Evolutionary conservation across 2,888 invertebrate genomes (phyloP), one percentile per base, ranked within the genome.

Genomic region (Drosophila helvetica): DNA sequence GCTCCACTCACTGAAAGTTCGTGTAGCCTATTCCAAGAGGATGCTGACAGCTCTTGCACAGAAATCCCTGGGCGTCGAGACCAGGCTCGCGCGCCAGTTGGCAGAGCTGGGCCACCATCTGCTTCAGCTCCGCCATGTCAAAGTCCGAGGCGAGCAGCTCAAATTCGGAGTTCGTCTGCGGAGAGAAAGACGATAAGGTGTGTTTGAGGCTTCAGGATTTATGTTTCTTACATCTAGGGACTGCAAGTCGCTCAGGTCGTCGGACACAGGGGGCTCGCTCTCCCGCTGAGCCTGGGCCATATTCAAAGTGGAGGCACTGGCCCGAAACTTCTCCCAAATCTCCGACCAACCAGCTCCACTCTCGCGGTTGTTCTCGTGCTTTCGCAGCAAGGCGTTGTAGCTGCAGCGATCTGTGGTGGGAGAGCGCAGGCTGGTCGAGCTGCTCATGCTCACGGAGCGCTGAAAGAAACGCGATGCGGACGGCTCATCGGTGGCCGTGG

Each of bases 21-120:
- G 93, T 93, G 85, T 94, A 94, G 10, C 93, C 94, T 85, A 95
- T 93, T 50, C 94, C 95, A 53, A 96, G 92, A 0, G 94, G 92
- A 76, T 94, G 93, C 51, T 93, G 93, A 55, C 92, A 92, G 25
- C 89, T 88, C 78, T 95, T 94, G 90, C 98, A 98, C 78, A 96
- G 94, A 92, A 97, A 98, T 88, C 97, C 96, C 91, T 98, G 98
- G 17, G 93, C 91, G 91, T 97, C 96, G 22, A 98, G 92, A 0
- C 98, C 98, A 71, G 94, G 94, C 91, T 98, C 98, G 53, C 93
- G 93, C 0, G 96, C 94, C 59, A 97, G 92, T 75, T 93, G 93
- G 19, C 95, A 95, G 33, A 96, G 89, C 79, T 95, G 94, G 50
- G 93, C 93, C 10, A 95, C 94, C 92, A 96, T 93, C 79, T 93